Evolutionary conservation across 2,888 invertebrate species (phyloP).

Genomic region (Pogonocherus hispidulus): DNA sequence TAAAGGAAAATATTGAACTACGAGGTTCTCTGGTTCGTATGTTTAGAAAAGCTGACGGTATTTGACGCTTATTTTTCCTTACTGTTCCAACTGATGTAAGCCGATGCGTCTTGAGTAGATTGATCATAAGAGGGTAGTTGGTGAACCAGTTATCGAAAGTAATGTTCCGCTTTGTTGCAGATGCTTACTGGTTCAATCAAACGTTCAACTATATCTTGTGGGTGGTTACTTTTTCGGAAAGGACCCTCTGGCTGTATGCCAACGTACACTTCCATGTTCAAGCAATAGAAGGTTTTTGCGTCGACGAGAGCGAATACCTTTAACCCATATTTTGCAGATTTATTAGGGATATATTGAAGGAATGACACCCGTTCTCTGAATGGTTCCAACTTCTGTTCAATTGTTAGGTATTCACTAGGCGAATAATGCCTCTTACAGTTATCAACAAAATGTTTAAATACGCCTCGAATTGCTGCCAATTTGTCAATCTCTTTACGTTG

Average conservation of each 20-base stretch:
- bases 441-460: constrained; percentile 7
- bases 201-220: constrained; percentile 44
- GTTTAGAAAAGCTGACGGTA: constrained; percentile 36
- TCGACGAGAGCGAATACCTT: constrained; percentile 54
- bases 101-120: constrained; percentile 34
- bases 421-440: constrained; percentile 13
- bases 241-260: constrained; percentile 53
- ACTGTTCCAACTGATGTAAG: constrained; percentile 23
- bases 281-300: constrained; percentile 47
- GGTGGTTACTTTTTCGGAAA: constrained; percentile 37
- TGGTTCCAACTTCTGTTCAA: no score
- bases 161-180: constrained; percentile 51
- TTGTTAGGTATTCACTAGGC: constrained; percentile 46
- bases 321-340: constrained; percentile 56
- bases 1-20: constrained; percentile 39
- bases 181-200: constrained; percentile 38
- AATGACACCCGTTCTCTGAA: no score
- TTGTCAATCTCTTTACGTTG: constrained; percentile 21
- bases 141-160: constrained; percentile 53
- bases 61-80: constrained; percentile 35
- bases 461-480: background rate
- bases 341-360: constrained; percentile 56
- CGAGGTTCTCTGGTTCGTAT: no score
- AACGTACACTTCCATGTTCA: constrained; percentile 52
- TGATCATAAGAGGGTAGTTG: constrained; percentile 32